Conservation (phyloP, 1,140 invertebrate genomes). For the Heliothis subflexa region DNA sequence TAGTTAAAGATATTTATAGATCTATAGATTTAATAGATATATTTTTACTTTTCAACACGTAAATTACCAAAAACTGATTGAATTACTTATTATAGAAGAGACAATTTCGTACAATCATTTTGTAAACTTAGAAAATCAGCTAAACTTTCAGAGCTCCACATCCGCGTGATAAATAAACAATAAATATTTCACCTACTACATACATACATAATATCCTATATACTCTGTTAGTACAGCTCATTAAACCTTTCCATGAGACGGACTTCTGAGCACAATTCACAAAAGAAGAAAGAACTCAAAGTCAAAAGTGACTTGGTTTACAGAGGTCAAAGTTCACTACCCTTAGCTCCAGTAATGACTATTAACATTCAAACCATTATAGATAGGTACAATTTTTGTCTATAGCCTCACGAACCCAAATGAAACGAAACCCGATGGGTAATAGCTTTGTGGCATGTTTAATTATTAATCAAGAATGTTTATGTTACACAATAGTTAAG, state of each 20-base stretch:
- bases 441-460: conserved; percentile 17
- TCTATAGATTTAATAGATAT: too few relatives aligned
- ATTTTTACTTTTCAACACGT: too few relatives aligned
- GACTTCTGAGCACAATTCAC: conserved; percentile 28
- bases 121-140: too few relatives aligned
- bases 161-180: not conserved
- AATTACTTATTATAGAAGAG: too few relatives aligned
- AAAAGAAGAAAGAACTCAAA: conserved; percentile 48
- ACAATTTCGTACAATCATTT: too few relatives aligned
- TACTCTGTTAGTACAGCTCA: conserved; percentile 50
- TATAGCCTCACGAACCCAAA: not conserved
- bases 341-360: conserved; percentile 13
- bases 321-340: conserved; percentile 44
- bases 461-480: not conserved
- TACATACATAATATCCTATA: conserved; percentile 4
- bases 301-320: conserved; percentile 49
- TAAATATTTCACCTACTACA: not conserved
- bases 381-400: conserved; percentile 14
- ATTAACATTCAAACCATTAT: conserved; percentile 12
- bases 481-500: conserved; percentile 16
- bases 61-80: too few relatives aligned
- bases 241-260: conserved; percentile 45
- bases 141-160: not conserved
- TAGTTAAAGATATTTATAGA: too few relatives aligned
- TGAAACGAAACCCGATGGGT: not conserved